Base-by-base conservation (phyloP, 2,888 invertebrate species). In the Allophyes oxyacanthae region DNA sequence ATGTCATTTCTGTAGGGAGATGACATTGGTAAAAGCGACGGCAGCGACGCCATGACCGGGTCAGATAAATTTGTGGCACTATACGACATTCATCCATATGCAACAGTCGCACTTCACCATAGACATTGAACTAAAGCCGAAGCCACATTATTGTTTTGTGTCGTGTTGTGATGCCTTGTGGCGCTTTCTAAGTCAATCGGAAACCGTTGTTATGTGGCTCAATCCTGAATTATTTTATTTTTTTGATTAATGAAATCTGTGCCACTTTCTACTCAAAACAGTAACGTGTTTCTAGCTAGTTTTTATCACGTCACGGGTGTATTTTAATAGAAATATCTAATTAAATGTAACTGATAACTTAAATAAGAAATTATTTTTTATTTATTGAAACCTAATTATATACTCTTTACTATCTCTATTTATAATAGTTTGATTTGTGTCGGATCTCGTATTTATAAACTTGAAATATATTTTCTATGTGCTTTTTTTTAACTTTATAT, bases 361-460 rank as follows among this genome's bases (percentile, higher is more conserved):
- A 58, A 68, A 50, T 69, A 76, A 58, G 51, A 70, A 73, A 71
- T 59, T 61, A 67, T 70, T 56, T 58, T 74, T 76, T 78, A 72
- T 74, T 77, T 64, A 77, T 77, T 75, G 49, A 54, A 68, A 69
- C 52, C 61, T 60, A 3, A 71, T 59, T 69, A 70, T 68, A 65
- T 65, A 66, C 48, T 38, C 10, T 46, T 64, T 62, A 65, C 42
- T 68, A 48, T 66, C 49, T 58, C 69, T 61, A 67, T 55, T 61
- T 64, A 43, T 34, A 20, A 69, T 71, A 49, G 71, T 76, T 72
- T 60, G 55, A 64, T 81, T 77, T 74, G 57, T 74, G 68, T 78
- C 72, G 78, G 86, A 86, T 86, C 86, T 86, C 87, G 80, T 85
- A 81, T 82, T 79, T 79, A 76, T 81, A 71, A 79, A 76, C 30